Evolutionary conservation across 2,888 invertebrate species (phyloP).

Genomic region (Plagodis pulveraria): DNA sequence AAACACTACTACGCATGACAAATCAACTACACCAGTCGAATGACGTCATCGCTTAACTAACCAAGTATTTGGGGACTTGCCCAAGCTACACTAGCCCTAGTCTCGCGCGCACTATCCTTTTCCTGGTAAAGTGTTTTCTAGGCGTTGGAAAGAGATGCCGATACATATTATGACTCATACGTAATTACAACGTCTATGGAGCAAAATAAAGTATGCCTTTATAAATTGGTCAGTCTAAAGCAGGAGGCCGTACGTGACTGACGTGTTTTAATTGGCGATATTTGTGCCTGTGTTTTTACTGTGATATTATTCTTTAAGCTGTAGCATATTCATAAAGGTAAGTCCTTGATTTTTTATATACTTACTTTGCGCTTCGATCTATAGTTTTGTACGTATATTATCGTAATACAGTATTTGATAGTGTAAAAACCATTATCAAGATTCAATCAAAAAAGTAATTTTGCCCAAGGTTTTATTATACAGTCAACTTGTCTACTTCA

Average conservation of each 20-base stretch:
- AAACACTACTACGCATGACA: too few relatives aligned
- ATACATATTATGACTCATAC: conserved; percentile 11
- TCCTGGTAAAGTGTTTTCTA: not conserved
- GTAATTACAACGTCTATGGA: not conserved
- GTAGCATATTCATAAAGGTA: conserved; percentile 34
- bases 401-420: too few relatives aligned
- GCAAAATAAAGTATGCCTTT: not conserved
- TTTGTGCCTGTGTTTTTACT: conserved; percentile 31
- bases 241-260: conserved; percentile 15
- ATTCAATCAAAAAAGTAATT: too few relatives aligned
- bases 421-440: too few relatives aligned
- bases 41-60: conserved; percentile 23
- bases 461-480: too few relatives aligned
- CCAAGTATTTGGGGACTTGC: conserved; percentile 10
- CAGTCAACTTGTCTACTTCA: too few relatives aligned
- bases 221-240: conserved; percentile 31
- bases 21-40: not conserved
- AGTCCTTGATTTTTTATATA: conserved; percentile 9
- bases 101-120: conserved; percentile 4
- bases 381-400: too few relatives aligned
- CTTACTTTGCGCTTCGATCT: too few relatives aligned
- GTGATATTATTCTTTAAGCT: conserved; percentile 46
- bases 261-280: conserved; percentile 30
- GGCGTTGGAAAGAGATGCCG: conserved; percentile 15
- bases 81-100: not conserved